These are phyloP conservation scores for Holocentrus rufus DNA, from an alignment of 2,797 vertebrate genomes.

Conservation along the genomic window DNA sequence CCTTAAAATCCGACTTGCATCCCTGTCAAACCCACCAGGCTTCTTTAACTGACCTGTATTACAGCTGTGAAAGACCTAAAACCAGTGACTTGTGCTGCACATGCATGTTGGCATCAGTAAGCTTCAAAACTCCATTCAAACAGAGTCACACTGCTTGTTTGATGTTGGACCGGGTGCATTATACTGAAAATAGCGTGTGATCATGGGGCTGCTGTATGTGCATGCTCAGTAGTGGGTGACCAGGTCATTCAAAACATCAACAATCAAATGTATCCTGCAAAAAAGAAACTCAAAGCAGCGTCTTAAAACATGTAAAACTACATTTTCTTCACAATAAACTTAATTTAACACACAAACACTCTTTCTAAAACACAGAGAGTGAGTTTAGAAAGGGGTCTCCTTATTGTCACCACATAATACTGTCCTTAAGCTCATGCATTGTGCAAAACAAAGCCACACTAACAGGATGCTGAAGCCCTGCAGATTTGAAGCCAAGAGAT, in stretches of 20 bases:
- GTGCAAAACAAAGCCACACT: slow-evolving; percentile 8
- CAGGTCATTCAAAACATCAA: too few species aligned
- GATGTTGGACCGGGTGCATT: not conserved
- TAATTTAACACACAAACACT: too few species aligned
- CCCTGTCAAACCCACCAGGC: not conserved
- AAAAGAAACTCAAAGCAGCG: too few species aligned
- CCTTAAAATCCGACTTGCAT: not conserved
- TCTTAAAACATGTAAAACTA: too few species aligned
- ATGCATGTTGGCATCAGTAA: too few species aligned
- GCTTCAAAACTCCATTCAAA: not conserved
- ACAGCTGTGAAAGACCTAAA: too few species aligned
- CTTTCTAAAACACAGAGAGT: too few species aligned
- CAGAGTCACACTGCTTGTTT: not conserved
- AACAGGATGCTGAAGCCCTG: too few species aligned
- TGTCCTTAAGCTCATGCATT: not conserved
- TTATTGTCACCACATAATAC: not conserved
- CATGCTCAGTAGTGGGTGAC: not conserved
- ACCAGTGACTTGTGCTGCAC: too few species aligned
- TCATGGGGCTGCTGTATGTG: not conserved
- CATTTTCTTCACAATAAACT: too few species aligned
- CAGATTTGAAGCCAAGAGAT: not conserved
- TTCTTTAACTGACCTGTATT: too few species aligned
- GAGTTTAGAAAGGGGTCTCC: not conserved
- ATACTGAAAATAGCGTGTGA: not conserved
- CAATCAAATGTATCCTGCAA: too few species aligned